Evolutionary conservation across 1,140 invertebrate species (phyloP), one percentile per base, ranked within the genome.

Genomic region (Drosophila mojavensis): DNA sequence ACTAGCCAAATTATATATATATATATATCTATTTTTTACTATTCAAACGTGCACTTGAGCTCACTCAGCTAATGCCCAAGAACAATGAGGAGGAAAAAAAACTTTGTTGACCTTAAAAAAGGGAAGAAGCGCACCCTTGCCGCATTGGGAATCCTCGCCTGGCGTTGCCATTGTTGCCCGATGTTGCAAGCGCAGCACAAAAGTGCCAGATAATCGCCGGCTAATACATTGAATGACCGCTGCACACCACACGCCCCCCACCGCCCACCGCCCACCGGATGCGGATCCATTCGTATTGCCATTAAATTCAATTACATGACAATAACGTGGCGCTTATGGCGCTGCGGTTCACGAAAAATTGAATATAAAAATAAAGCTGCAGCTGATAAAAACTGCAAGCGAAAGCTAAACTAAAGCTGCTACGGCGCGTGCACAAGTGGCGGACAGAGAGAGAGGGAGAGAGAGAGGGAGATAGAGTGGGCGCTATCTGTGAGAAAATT

Each of bases 251-350:
- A 20, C 20, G 20, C 20, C 2, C 20, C 20, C 20, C 20, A 20
- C 20, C 20, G 20, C 20, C 20, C 20, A 24, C 20, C 20, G 20
- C 20, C 20, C 48, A 61, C 79, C 73, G 74, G 75, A 64, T 70
- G 65, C 53, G 66, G 73, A 78, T 75, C 59, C 73, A 75, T 70
- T 75, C 47, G 78, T 69, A 78, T 82, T 71, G 84, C 83, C 73
- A 83, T 88, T 88, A 89, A 80, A 88, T 88, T 88, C 83, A 88
- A 88, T 88, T 88, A 88, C 81, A 88, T 55, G 84, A 89, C 84
- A 89, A 88, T 88, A 88, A 88, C 73, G 83, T 77, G 69, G 79
- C 65, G 79, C 83, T 88, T 83, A 88, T 78, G 83, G 84, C 76
- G 68, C 48, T 88, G 76, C 76, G 76, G 84, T 79, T 79, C 66